Conservation (phyloP, 2,797 vertebrate genomes). For the Hypotaenidia philippensis region DNA sequence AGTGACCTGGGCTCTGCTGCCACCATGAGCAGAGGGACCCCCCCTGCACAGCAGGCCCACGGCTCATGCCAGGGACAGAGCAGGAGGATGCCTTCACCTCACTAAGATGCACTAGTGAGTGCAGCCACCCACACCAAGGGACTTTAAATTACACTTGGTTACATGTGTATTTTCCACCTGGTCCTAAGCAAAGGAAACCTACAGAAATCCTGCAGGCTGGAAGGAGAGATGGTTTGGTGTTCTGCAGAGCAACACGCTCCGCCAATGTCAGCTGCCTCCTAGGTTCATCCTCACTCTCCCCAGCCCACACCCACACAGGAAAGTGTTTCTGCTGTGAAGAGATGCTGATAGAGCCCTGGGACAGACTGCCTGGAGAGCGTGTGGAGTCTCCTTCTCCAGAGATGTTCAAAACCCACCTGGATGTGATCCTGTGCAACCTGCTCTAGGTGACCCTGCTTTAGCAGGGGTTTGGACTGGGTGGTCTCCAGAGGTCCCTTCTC, state of each 20-base stretch:
- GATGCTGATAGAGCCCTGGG: no score
- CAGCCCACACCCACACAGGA: neutral
- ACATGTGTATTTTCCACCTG: neutral
- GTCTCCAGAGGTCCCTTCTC: no score
- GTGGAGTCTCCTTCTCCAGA: no score
- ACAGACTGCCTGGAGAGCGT: no score
- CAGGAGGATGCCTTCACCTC: neutral
- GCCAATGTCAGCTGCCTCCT: neutral
- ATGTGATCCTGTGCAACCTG: no score
- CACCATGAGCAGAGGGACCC: neutral
- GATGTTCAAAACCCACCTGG: no score
- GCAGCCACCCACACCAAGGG: neutral
- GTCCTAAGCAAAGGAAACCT: neutral
- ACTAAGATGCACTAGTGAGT: neutral
- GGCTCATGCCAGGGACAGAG: neutral
- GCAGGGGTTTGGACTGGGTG: no score
- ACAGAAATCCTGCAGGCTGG: neutral
- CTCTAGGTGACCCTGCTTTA: no score
- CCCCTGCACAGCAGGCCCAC: rapidly evolving
- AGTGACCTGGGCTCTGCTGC: rapidly evolving
- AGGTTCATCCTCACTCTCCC: neutral
- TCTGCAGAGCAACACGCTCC: neutral
- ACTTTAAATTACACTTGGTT: neutral
- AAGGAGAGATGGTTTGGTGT: neutral
- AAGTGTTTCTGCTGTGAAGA: neutral